Evolutionary conservation across 2,888 invertebrate genomes (phyloP).

Genomic region (Iphiclides podalirius): DNA sequence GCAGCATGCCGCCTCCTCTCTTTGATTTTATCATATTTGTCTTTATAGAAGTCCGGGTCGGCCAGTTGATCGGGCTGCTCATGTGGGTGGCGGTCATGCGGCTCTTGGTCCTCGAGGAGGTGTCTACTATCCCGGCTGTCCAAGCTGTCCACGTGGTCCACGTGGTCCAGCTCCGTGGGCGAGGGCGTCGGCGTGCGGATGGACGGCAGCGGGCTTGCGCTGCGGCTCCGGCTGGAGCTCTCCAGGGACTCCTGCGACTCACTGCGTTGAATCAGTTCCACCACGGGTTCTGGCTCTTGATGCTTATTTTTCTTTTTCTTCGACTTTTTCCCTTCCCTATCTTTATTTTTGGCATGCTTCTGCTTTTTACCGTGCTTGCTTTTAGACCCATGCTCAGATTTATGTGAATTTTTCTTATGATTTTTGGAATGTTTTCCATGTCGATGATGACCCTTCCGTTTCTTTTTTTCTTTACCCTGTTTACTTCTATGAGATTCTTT

Average conservation of each 20-base stretch:
- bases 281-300: constrained; percentile 41
- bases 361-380: constrained; percentile 57
- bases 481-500: constrained; percentile 68
- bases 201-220: constrained; percentile 69
- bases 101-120: too few relatives aligned
- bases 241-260: constrained; percentile 59
- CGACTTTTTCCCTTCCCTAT: constrained; percentile 70
- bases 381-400: constrained; percentile 51
- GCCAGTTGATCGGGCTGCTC: constrained; percentile 26
- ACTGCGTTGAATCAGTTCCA: constrained; percentile 42
- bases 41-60: constrained; percentile 45
- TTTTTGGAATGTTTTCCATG: constrained; percentile 74
- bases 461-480: constrained; percentile 65
- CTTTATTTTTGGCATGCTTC: constrained; percentile 60
- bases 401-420: constrained; percentile 58
- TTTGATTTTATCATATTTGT: constrained; percentile 82
- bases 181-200: constrained; percentile 67
- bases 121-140: constrained; percentile 27
- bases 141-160: too few relatives aligned
- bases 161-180: constrained; percentile 37
- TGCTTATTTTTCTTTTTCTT: constrained; percentile 72
- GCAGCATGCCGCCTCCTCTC: constrained; percentile 79
- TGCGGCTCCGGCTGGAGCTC: constrained; percentile 64
- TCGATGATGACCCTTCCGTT: constrained; percentile 67
- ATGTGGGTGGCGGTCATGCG: constrained; percentile 16